phyloP scores from a whole-genome alignment of 1,140 invertebrate genomes.

The Atta colombica region DNA sequence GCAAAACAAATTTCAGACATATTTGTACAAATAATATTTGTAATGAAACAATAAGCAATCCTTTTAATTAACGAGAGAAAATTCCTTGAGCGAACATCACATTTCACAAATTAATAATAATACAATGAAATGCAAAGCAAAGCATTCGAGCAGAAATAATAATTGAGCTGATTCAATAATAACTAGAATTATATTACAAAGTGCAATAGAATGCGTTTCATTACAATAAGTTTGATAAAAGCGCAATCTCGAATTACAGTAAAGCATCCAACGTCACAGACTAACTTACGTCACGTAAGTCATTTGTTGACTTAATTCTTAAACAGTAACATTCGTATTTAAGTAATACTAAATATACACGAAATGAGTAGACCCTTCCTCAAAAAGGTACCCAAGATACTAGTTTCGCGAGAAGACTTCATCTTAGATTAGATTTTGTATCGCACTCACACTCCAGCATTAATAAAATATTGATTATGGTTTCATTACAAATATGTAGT shows the following conservation, averaged over 20 bases:
- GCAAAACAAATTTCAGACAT: slow-evolving; percentile 24
- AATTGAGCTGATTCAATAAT: slow-evolving; percentile 22
- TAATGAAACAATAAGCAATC: slow-evolving; percentile 31
- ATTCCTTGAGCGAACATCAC: slow-evolving; percentile 70
- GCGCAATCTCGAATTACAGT: neutral
- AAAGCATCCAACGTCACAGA: neutral
- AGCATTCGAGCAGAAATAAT: slow-evolving; percentile 14
- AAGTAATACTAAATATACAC: slow-evolving; percentile 23
- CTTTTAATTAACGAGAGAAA: slow-evolving; percentile 45
- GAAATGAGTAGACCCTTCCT: neutral
- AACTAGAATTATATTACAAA: neutral
- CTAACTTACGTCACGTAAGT: neutral
- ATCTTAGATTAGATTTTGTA: slow-evolving; percentile 45
- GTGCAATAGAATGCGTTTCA: neutral
- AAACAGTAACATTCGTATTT: neutral
- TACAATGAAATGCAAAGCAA: neutral
- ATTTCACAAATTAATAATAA: slow-evolving; percentile 24
- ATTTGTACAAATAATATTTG: slow-evolving; percentile 25
- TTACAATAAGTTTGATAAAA: slow-evolving; percentile 17
- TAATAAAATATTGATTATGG: slow-evolving; percentile 87
- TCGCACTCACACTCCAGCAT: slow-evolving; percentile 44
- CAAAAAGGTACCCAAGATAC: neutral
- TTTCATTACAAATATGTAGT: slow-evolving; percentile 85
- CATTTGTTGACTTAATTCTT: neutral
- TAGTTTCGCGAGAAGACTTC: slow-evolving; percentile 19